Percentiles rank a stretch among this genome's conserved stretches.
These are phyloP conservation scores for Varanus komodoensis DNA, from an alignment of 2,113 vertebrate species.

Conservation along the genomic window DNA sequence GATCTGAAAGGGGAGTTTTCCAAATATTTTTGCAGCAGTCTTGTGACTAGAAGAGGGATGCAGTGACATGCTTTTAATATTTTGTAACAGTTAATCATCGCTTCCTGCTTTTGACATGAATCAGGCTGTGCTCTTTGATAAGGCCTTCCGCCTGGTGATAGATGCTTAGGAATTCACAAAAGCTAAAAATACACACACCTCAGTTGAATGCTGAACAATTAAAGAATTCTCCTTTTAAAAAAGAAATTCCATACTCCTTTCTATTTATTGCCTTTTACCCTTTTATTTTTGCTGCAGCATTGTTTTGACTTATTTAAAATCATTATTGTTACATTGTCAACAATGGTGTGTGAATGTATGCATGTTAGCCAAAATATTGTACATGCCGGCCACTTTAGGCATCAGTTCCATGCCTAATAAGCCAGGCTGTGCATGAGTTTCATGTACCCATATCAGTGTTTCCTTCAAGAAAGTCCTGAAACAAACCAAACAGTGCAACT, in stretches of 20 bases:
- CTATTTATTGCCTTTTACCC: conserved; percentile 57
- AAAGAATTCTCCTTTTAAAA: conserved; percentile 24
- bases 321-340: neutral
- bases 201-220: conserved; percentile 71
- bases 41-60: conserved; percentile 20
- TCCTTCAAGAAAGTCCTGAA: neutral
- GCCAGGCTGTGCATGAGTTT: neutral
- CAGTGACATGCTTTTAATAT: conserved; percentile 72
- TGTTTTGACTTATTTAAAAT: conserved; percentile 47
- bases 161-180: conserved; percentile 75
- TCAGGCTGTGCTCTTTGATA: conserved; percentile 81
- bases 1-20: conserved; percentile 39
- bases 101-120: conserved; percentile 82
- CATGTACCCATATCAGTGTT: neutral
- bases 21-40: conserved; percentile 54
- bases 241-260: conserved; percentile 44
- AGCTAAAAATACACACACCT: conserved; percentile 80
- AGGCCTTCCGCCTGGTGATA: conserved; percentile 72
- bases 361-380: neutral
- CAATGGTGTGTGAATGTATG: neutral
- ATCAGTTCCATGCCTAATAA: neutral
- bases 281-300: conserved; percentile 56
- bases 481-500: neutral
- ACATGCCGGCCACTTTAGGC: neutral
- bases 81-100: conserved; percentile 74